phyloP scores from a whole-genome alignment of 2,113 vertebrate genomes.

The Lichenostomus cassidix region DNA sequence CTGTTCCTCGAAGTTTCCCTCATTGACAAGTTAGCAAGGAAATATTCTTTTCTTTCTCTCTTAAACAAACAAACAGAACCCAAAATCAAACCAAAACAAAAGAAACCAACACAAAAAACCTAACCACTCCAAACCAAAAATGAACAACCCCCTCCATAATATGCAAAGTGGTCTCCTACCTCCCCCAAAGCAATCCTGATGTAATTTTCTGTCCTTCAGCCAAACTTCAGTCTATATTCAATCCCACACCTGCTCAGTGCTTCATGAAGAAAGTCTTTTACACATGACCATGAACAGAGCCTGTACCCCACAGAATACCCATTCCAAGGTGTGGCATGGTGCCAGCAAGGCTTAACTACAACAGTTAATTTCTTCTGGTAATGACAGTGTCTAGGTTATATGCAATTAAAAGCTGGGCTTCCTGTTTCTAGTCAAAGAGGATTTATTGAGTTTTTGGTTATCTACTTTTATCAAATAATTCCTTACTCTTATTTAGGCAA shows the following conservation, averaged over 20 bases:
- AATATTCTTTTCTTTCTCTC: neutral
- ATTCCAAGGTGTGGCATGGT: neutral
- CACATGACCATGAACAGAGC: neutral
- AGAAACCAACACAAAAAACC: neutral
- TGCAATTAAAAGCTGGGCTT: neutral
- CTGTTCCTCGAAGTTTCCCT: slow-evolving; percentile 40
- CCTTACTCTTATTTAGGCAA: neutral
- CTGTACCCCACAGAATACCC: neutral
- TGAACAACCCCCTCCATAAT: neutral
- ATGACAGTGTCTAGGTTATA: neutral
- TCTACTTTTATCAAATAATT: neutral
- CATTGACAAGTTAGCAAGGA: neutral
- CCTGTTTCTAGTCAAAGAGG: neutral
- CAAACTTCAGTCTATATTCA: neutral
- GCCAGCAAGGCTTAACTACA: neutral
- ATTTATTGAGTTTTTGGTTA: neutral
- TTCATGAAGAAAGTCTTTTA: neutral
- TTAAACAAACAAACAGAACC: neutral
- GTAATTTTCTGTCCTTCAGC: neutral
- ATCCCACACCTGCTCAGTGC: neutral
- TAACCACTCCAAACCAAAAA: neutral
- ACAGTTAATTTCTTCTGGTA: neutral
- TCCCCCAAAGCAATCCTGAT: neutral
- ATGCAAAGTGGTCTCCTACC: neutral
- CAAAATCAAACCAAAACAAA: neutral